Evolutionary conservation across 35 echinoderm and acorn worm species (phyloP), one percentile per base, ranked within the genome.

Genomic region (Nesometra sesokonis): DNA sequence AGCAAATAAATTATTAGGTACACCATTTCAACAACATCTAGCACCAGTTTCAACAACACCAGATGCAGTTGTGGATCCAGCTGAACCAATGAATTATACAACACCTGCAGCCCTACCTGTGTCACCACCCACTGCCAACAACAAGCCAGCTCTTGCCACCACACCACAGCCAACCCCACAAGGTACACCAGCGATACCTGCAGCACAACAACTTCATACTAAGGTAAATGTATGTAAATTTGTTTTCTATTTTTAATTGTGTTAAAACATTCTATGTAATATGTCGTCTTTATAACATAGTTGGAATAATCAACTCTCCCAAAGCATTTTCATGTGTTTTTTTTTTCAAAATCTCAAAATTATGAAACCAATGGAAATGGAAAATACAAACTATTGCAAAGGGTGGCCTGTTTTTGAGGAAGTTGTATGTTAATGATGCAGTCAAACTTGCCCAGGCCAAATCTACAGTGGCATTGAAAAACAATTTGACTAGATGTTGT

Each of bases 131-230:
- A 21, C 78, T 11, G 37, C 78, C 0, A 30, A 40, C 37, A 32
- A 82, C 35, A 47, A 57, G 32, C 46, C 80, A 38, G 79, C 76
- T n/a, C 82, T 83, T 37, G 67, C 77, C 82, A 34, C 81, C 30
- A 31, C 89, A 77, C 32, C 82, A 82, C 35, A 19, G 38, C 78
- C 87, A 37, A 79, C 87, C 23, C 87, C 23, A 32, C 87, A 67
- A 27, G 52, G 7, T 67, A 27, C 11, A 67, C 11, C 52, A 67
- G 52, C 23, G 2, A 13, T 67, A 67, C 52, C 21, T 19, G 8
- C 52, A 67, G 21, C 52, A 67, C 52, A 9, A 19, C 52, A 67
- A 67, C 9, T 27, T 67, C 52, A 67, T 11, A 19, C 52, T 27
- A 67, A 67, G 52, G 52, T 67, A 67, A 67, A 67, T 67, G 4